phyloP scores from a whole-genome alignment of 2,888 invertebrate genomes.

The Dolichopus griseipennis region DNA sequence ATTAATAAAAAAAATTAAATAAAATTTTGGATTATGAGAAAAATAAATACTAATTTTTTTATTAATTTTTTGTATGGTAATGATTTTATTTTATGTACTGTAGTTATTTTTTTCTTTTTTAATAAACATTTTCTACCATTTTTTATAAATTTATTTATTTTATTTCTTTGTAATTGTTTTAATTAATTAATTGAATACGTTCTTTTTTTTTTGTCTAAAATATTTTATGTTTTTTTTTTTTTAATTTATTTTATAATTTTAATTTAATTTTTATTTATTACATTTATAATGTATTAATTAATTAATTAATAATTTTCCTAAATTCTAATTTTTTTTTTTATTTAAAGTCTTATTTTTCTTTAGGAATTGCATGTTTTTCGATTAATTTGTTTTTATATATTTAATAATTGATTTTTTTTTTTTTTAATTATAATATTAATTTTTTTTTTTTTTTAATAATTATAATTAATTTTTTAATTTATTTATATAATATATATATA shows the following conservation, averaged over 20 bases:
- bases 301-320: background rate
- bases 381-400: background rate
- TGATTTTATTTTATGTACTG: no score
- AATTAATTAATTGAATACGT: no score
- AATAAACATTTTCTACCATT: no score
- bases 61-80: no score
- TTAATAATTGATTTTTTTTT: background rate
- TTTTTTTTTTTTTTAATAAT: background rate
- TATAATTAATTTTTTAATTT: background rate
- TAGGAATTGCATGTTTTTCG: constrained; percentile 4
- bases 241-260: background rate
- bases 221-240: background rate
- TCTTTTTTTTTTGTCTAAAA: background rate
- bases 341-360: constrained; percentile 4
- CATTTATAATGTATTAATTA: no score
- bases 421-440: background rate
- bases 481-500: background rate
- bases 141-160: no score
- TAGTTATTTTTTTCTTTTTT: no score
- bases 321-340: background rate
- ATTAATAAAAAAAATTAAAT: no score
- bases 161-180: no score
- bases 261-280: no score
- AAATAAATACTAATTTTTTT: no score
- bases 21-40: no score